Base-by-base conservation (phyloP, 2,888 invertebrate species). In the Xestobium rufovillosum region DNA sequence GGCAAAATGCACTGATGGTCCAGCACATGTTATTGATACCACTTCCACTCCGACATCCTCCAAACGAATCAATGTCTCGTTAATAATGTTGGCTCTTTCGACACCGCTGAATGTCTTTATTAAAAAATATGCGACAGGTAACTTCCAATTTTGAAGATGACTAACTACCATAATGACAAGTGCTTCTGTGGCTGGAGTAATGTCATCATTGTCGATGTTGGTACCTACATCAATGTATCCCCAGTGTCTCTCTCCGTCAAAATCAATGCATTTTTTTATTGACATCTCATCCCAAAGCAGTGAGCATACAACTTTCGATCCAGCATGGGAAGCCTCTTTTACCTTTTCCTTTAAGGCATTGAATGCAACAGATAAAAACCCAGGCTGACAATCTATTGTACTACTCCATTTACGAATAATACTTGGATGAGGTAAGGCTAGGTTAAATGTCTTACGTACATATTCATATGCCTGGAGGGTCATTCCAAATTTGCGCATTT, bases 121-220 rank as follows among this genome's bases (percentile, higher is more conserved):
- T 8, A 50, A 45, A 41, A n/a, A n/a, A n/a, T n/a, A n/a, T n/a
- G n/a, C n/a, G n/a, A 53, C 37, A 31, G 50, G 50, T 23, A 51
- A 17, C 39, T 52, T 52, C 48, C 50, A 48, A 16, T 42, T 26
- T 4, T 26, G 19, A 30, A 43, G 39, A 10, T 41, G 28, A 17
- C 43, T 34, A 25, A 50, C 50, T 6, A 52, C 44, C 47, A 49
- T 45, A 11, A 51, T 14, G 10, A 49, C 51, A 8, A 49, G 26
- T 6, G 43, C 53, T 33, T 51, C 44, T n/a, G 33, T 40, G 11
- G 53, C 51, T 16, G 33, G 41, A 25, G 41, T 14, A 10, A 39
- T 15, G 14, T 34, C 25, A 14, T 41, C 38, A 33, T 31, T 36
- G 14, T 43, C 40, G 4, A 26, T 29, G 12, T 19, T 16, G 10